These are phyloP conservation scores for Archilochus colubris DNA, from an alignment of 2,113 vertebrate genomes.

Conservation along the genomic window DNA sequence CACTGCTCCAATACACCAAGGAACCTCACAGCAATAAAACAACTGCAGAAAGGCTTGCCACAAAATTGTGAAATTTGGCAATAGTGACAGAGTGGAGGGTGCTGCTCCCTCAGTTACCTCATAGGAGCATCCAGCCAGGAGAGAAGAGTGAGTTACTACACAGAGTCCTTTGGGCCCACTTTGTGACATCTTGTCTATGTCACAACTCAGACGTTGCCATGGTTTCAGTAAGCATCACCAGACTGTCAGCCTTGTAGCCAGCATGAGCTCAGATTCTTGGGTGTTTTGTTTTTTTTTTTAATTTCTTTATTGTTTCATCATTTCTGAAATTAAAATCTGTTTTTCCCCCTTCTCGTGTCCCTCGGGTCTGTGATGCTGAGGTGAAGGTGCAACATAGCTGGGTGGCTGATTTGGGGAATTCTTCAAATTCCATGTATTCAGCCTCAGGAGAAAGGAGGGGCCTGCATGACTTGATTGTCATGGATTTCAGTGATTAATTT, in stretches of 20 bases:
- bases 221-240: neutral
- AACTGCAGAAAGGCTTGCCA: neutral
- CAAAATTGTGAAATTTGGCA: constrained; percentile 38
- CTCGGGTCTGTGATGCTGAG: neutral
- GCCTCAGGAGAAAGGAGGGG: neutral
- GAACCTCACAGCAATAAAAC: neutral
- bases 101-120: constrained; percentile 26
- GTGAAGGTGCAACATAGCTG: neutral
- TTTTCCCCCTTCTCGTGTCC: neutral
- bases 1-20: neutral
- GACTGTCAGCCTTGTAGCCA: neutral
- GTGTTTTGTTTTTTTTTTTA: neutral
- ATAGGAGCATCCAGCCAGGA: constrained; percentile 1
- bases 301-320: neutral
- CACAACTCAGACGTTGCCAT: neutral
- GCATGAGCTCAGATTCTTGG: neutral
- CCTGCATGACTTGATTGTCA: neutral
- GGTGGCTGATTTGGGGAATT: neutral
- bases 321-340: neutral
- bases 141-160: neutral
- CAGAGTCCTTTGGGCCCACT: constrained; percentile 19
- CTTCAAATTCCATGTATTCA: neutral
- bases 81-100: neutral
- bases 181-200: neutral
- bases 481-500: neutral